Evolutionary conservation across 2,113 vertebrate species (phyloP), one percentile per base, ranked within the genome.

Genomic region (Heterotilapia buettikoferi): DNA sequence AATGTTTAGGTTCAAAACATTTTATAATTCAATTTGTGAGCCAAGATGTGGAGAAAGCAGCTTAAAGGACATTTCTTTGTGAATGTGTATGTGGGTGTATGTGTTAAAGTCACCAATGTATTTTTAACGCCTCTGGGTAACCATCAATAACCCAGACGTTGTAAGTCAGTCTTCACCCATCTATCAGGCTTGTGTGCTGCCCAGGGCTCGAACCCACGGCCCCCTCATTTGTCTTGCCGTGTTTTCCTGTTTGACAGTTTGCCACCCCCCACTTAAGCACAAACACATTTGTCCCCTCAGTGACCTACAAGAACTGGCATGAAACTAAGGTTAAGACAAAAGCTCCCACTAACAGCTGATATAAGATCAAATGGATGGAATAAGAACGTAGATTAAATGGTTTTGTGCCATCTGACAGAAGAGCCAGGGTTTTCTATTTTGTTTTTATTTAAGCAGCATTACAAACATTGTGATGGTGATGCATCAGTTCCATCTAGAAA

Each of bases 61-160:
- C 59, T 88, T 63, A 85, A 7, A 82, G 53, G 66, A 71, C 78
- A 43, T 82, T 61, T 68, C 24, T 21, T 1, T 54, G 71, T 81
- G 31, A 80, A 57, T 88, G 80, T 82, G 82, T 78, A 56, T 78
- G 80, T 80, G 78, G 83, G 80, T 86, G 66, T 73, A 43, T 71
- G 86, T 71, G 88, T 92, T 87, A 9, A 50, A 89, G 89, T 89
- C 86, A 86, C 50, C 80, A 2, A 89, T 88, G 90, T 89, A 90
- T 94, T 95, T 95, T 94, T 94, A 95, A 87, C 2, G 83, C 94
- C 86, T 31, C 61, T 31, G 84, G 91, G 87, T 56, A 26, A 88
- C 84, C 93, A 95, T 96, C 94, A 94, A 96, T 96, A 95, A 95
- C 85, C 71, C 88, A 80, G 90, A 92, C 93, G 87, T 93, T 93